Base-by-base conservation (phyloP, 2,888 invertebrate genomes). In the Clivina fossor region DNA sequence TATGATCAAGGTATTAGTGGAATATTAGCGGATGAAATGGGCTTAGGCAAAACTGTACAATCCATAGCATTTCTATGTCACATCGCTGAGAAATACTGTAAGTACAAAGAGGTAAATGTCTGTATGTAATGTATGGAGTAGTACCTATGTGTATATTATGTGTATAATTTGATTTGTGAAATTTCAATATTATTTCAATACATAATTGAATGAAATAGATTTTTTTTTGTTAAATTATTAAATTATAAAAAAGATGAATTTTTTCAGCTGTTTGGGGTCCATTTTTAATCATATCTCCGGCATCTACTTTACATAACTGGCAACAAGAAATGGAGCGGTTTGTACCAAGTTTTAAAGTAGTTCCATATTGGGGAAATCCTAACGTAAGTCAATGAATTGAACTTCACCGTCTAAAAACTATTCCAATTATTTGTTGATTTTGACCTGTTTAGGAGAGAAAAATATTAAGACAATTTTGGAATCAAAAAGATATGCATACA, bases 1-100 rank as follows among this genome's bases (percentile, higher is more conserved):
- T 96, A 95, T 68, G 91, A 94, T 70, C 90, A 92, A 82, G 95
- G 95, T 22, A 94, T 96, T 53, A 95, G 95, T 72, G 95, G 95
- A 8, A 96, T 96, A 62, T 74, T 96, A 54, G 95, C 95, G 0
- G 95, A 96, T 74, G 95, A 96, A 77, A 95, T 95, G 94, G 96
- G 95, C 38, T 78, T 96, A 4, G 95, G 96, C n/a, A 96, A 96
- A 78, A 96, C 95, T 2, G 93, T 95, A 4, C 95, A 96, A 72
- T 93, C 93, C 50, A 93, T 96, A 66, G 94, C 96, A 3, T 95
- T 96, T 73, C 79, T 97, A 1, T 94, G 93, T 65, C 93, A 95
- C 72, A 87, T 97, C 62, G 93, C 95, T 2, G 95, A 96, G 75
- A 81, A 85, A 64, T 88, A 91, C 61, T 88, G 90, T 68, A 70